Conservation (phyloP, 2,888 invertebrate genomes). For the Periphyllus acericola region DNA sequence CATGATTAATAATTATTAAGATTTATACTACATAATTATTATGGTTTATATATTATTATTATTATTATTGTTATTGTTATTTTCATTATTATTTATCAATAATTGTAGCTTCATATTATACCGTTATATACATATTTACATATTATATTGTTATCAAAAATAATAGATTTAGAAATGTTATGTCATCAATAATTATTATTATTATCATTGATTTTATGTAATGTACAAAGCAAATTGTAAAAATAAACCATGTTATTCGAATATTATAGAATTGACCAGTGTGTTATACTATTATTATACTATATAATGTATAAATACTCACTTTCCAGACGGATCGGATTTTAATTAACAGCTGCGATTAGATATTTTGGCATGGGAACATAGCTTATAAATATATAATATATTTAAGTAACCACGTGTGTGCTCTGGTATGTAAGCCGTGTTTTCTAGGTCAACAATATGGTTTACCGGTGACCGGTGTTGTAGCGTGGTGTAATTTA, state of each 20-base stretch:
- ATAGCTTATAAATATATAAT: not conserved
- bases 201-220: not conserved
- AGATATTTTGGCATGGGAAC: not conserved
- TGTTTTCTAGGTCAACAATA: not conserved
- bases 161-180: slow-evolving; percentile 4
- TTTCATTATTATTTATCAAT: not conserved
- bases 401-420: too few species aligned
- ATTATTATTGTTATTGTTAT: not conserved
- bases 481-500: not conserved
- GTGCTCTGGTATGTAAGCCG: not conserved
- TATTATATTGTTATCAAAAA: not conserved
- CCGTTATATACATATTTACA: not conserved
- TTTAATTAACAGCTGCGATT: not conserved
- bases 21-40: not conserved
- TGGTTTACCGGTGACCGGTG: not conserved
- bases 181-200: not conserved
- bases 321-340: not conserved
- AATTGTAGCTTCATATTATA: not conserved
- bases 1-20: not conserved
- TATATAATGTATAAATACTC: not conserved
- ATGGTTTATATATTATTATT: not conserved
- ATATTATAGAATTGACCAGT: not conserved
- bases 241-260: slow-evolving; percentile 6
- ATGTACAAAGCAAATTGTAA: slow-evolving; percentile 23
- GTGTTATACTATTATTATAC: not conserved